Evolutionary conservation across 2,888 invertebrate genomes (phyloP).

Genomic region (Icerya purchasi): DNA sequence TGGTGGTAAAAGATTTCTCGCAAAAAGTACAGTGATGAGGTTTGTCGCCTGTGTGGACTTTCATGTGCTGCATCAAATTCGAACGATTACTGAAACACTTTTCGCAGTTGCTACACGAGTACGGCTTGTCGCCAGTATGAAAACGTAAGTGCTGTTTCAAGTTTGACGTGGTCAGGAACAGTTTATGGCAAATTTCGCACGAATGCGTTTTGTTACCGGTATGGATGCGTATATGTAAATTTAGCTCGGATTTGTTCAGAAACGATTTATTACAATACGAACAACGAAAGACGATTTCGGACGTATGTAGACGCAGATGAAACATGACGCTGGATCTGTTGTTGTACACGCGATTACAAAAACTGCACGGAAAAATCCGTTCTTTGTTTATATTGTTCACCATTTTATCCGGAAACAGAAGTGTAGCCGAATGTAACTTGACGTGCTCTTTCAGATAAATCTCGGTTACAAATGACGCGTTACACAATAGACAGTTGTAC

Average conservation of each 20-base stretch:
- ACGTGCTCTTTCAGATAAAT: conserved; percentile 3
- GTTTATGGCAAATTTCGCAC: conserved; percentile 2
- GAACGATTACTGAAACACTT: conserved; percentile 4
- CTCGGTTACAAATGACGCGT: conserved; percentile 2
- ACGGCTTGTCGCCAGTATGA: conserved; percentile 5
- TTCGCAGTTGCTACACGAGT: conserved; percentile 1
- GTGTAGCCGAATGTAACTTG: neutral
- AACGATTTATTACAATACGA: conserved; percentile 16
- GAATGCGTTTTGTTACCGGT: conserved; percentile 9
- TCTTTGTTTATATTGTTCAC: neutral
- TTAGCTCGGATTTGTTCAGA: conserved; percentile 18
- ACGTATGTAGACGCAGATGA: conserved; percentile 3
- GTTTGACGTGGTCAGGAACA: conserved; percentile 4
- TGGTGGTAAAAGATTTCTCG: conserved; percentile 17
- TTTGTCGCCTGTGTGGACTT: conserved; percentile 5
- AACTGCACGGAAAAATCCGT: conserved; percentile 2
- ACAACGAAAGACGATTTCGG: conserved; percentile 1
- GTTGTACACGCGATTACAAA: neutral
- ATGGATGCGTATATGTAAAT: conserved; percentile 18
- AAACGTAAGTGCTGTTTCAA: conserved; percentile 3
- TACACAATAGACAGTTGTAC: conserved; percentile 1
- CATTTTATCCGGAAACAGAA: neutral
- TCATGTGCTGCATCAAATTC: conserved; percentile 7
- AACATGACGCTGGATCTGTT: conserved; percentile 1
- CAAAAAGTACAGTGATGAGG: conserved; percentile 12